A percentile compares a stretch with the other conserved stretches of the same genome.
phyloP scores from a whole-genome alignment of 1,140 invertebrate species.

The Harpegnathos saltator region DNA sequence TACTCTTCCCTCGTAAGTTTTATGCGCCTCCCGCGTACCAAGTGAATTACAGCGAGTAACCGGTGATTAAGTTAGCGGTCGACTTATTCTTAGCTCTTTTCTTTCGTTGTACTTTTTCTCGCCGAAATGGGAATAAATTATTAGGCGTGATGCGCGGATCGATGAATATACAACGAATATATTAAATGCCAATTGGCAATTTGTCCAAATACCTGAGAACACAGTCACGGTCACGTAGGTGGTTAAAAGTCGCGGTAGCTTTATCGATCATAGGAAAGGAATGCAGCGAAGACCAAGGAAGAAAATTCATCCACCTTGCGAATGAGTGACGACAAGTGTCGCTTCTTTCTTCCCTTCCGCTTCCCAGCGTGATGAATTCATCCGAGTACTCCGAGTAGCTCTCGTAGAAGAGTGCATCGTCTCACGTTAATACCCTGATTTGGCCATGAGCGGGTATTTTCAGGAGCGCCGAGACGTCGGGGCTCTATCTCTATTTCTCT shows the following conservation, averaged over 20 bases:
- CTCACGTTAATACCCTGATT: slow-evolving; percentile 53
- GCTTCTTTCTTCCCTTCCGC: neutral
- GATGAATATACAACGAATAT: slow-evolving; percentile 13
- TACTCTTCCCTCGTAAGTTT: neutral
- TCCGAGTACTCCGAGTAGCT: neutral
- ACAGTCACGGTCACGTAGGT: slow-evolving; percentile 28
- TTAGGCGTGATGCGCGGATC: neutral
- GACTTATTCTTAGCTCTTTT: slow-evolving; percentile 35
- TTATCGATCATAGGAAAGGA: neutral
- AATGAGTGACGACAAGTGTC: neutral
- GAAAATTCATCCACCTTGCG: neutral
- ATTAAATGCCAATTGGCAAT: slow-evolving; percentile 61
- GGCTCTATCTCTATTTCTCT: too few species aligned
- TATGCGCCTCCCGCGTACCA: neutral
- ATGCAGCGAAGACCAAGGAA: neutral
- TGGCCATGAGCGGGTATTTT: slow-evolving; percentile 53
- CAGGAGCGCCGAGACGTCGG: slow-evolving; percentile 36
- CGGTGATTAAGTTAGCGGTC: neutral
- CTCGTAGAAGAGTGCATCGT: slow-evolving; percentile 5
- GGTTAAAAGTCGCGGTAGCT: neutral
- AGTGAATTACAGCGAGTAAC: neutral
- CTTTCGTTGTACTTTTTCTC: neutral
- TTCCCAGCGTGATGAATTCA: neutral
- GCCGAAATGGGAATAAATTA: slow-evolving; percentile 32
- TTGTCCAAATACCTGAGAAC: slow-evolving; percentile 43